phyloP scores from a whole-genome alignment of 2,797 vertebrate species.

The Avahi laniger region DNA sequence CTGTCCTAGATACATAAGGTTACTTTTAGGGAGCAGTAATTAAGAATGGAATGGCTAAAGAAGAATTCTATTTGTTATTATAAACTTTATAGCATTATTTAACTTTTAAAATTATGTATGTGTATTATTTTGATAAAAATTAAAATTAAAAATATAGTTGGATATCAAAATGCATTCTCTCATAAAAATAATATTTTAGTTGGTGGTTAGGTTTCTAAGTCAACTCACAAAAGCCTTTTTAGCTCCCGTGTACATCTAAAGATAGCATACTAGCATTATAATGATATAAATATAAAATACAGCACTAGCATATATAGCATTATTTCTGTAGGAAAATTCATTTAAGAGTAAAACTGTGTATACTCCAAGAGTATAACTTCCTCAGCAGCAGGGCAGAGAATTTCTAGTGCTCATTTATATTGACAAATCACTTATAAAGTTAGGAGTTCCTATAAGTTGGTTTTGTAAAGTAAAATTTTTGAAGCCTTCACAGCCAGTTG shows the following conservation, averaged over 20 bases:
- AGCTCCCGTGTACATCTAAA: background rate
- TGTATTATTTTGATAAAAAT: background rate
- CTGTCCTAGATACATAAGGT: background rate
- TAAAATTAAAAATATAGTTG: background rate
- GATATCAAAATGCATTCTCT: background rate
- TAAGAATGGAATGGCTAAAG: background rate
- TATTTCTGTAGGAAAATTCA: background rate
- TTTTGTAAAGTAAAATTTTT: background rate
- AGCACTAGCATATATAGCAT: background rate
- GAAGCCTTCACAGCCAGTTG: background rate
- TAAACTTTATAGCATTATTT: background rate
- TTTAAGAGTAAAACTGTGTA: background rate
- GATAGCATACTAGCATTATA: background rate
- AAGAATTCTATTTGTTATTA: background rate
- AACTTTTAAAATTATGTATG: background rate
- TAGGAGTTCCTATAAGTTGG: background rate
- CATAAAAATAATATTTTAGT: conserved; percentile 14
- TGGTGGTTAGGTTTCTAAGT: background rate
- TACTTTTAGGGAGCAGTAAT: background rate
- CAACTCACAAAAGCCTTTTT: background rate
- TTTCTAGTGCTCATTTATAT: background rate
- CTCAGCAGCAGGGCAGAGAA: background rate
- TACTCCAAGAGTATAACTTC: background rate
- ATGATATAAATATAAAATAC: background rate
- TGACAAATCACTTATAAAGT: background rate